phyloP scores from a whole-genome alignment of 2,888 invertebrate species.

The Sinelater perroti region DNA sequence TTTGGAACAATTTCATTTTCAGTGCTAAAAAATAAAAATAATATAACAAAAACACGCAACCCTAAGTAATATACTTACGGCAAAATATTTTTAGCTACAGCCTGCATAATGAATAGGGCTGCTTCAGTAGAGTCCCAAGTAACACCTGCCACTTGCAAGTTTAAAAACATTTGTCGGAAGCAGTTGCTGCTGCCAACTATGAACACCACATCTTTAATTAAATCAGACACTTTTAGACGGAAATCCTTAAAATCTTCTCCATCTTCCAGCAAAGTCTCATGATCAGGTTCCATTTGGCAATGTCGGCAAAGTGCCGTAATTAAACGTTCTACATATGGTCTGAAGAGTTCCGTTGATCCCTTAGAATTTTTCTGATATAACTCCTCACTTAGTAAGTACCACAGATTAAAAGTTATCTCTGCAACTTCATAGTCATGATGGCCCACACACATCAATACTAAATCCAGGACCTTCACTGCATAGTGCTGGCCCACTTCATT shows the following conservation, averaged over 20 bases:
- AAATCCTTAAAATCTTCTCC: conserved; percentile 86
- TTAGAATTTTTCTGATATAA: conserved; percentile 88
- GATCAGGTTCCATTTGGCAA: conserved; percentile 96
- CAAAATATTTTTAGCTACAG: conserved; percentile 92
- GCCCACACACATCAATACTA: conserved; percentile 90
- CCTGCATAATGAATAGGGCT: conserved; percentile 93
- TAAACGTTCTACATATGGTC: conserved; percentile 90
- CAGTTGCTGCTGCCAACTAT: conserved; percentile 93
- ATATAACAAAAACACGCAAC: neutral
- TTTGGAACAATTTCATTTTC: conserved; percentile 93
- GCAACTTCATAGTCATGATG: conserved; percentile 98
- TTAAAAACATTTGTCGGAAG: conserved; percentile 89
- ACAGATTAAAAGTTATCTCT: conserved; percentile 93
- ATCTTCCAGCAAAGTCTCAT: conserved; percentile 84
- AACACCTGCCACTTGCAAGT: conserved; percentile 74
- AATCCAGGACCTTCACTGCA: conserved; percentile 84
- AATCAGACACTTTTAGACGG: conserved; percentile 86
- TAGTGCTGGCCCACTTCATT: conserved; percentile 73
- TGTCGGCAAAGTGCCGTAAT: conserved; percentile 88
- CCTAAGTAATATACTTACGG: conserved; percentile 71
- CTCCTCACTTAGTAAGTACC: conserved; percentile 95
- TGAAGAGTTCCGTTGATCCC: conserved; percentile 81
- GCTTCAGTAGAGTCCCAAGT: conserved; percentile 96
- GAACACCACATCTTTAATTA: conserved; percentile 96
- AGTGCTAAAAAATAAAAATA: conserved; percentile 69